A percentile compares a stretch with the other conserved stretches of the same genome.
These are phyloP conservation scores for Rattus rattus DNA, from an alignment of 2,113 vertebrate genomes.

Conservation along the genomic window DNA sequence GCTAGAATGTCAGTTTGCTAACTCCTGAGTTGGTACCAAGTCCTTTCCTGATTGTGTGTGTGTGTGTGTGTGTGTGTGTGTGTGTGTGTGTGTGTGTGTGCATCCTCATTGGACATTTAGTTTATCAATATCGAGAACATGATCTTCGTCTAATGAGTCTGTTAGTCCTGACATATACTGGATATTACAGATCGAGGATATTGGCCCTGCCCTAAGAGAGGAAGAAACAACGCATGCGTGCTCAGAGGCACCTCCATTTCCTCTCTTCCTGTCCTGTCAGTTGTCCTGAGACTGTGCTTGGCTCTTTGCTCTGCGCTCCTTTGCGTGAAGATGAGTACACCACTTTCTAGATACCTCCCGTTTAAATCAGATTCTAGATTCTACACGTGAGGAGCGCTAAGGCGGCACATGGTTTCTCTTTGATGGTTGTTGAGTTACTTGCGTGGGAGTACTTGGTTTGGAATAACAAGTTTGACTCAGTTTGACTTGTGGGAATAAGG, in stretches of 20 bases:
- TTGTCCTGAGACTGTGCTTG: neutral
- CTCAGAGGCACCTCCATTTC: neutral
- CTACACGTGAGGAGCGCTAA: neutral
- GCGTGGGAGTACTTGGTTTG: neutral
- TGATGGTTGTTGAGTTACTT: neutral
- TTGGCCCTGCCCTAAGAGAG: neutral
- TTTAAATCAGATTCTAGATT: neutral
- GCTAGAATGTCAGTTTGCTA: neutral
- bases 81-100: neutral
- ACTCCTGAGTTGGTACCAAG: neutral
- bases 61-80: neutral
- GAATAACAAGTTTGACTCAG: too few species aligned
- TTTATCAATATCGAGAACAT: slow-evolving; percentile 17
- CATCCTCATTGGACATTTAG: neutral
- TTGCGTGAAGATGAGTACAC: neutral
- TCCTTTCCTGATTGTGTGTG: neutral
- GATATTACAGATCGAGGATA: slow-evolving; percentile 3
- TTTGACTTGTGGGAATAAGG: neutral
- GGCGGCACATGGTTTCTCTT: neutral
- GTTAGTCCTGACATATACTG: neutral
- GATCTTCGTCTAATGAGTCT: neutral
- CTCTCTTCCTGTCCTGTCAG: neutral
- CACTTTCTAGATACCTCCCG: neutral
- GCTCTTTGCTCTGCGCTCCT: neutral
- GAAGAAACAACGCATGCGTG: neutral